phyloP scores from a whole-genome alignment of 2,797 vertebrate genomes.

The Acrocephalus scirpaceus region DNA sequence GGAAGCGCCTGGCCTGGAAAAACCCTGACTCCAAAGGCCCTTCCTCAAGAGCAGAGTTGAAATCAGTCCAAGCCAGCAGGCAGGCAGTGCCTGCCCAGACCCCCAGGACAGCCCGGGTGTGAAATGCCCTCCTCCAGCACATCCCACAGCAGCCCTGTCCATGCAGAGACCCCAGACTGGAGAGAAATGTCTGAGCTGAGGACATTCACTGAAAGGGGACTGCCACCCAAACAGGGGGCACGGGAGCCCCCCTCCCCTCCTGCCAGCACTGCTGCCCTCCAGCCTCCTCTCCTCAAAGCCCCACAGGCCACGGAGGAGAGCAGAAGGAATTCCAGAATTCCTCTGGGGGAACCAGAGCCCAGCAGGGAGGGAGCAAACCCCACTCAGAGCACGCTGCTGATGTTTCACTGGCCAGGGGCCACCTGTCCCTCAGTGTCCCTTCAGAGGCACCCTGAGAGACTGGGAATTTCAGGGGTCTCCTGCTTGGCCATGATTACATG shows the following conservation, averaged over 20 bases:
- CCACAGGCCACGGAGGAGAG: neutral
- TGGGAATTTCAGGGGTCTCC: neutral
- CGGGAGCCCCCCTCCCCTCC: neutral
- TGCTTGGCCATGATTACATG: neutral
- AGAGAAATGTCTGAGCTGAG: neutral
- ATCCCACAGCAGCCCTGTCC: neutral
- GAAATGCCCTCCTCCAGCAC: neutral
- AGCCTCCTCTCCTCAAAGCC: fast-evolving
- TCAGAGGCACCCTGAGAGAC: neutral
- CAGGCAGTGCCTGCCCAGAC: neutral
- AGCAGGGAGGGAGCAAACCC: neutral
- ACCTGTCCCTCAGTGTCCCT: neutral
- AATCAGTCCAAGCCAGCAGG: neutral
- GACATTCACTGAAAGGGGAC: neutral
- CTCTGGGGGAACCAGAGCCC: neutral
- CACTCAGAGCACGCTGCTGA: neutral
- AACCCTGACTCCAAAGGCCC: neutral
- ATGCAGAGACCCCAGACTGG: neutral
- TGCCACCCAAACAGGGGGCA: neutral
- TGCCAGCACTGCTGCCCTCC: neutral
- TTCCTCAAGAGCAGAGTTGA: neutral
- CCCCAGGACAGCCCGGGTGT: neutral
- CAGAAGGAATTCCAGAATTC: neutral
- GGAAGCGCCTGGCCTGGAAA: neutral
- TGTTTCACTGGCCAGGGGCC: neutral